phyloP scores from a whole-genome alignment of 1,140 invertebrate species.

The Polypedilum vanderplanki region DNA sequence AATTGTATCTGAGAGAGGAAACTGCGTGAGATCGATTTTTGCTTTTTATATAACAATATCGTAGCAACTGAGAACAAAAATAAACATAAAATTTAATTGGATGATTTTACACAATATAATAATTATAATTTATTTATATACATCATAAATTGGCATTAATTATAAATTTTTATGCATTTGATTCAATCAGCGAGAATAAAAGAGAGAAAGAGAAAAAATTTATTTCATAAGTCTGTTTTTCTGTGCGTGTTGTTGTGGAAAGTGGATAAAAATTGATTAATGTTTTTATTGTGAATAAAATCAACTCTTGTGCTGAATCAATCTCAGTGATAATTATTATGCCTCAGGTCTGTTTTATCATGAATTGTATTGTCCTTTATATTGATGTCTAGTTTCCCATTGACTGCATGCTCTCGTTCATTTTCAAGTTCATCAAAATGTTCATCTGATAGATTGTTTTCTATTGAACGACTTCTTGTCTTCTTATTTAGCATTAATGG shows the following conservation, averaged over 20 bases:
- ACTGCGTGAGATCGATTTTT: no score
- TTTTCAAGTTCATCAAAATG: background rate
- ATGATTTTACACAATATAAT: slow-evolving; percentile 9
- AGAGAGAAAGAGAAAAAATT: background rate
- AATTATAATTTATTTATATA: slow-evolving; percentile 20
- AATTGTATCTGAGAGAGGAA: no score
- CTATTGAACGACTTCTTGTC: background rate
- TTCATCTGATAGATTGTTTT: background rate
- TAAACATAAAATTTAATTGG: background rate
- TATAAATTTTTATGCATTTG: slow-evolving; percentile 9
- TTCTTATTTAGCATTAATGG: background rate
- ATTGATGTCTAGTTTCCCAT: slow-evolving; percentile 19
- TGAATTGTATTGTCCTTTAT: slow-evolving; percentile 23
- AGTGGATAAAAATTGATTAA: no score
- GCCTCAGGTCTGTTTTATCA: background rate
- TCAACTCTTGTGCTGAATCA: background rate
- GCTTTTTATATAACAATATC: no score
- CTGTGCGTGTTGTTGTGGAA: no score
- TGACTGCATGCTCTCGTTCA: background rate
- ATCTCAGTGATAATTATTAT: slow-evolving; percentile 12
- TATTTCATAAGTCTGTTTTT: no score
- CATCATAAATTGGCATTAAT: background rate
- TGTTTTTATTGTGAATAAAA: background rate
- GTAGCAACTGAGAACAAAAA: background rate
- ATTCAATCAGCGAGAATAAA: background rate